These are phyloP conservation scores for Halichoerus grypus DNA, from an alignment of 2,113 vertebrate species.

Conservation along the genomic window DNA sequence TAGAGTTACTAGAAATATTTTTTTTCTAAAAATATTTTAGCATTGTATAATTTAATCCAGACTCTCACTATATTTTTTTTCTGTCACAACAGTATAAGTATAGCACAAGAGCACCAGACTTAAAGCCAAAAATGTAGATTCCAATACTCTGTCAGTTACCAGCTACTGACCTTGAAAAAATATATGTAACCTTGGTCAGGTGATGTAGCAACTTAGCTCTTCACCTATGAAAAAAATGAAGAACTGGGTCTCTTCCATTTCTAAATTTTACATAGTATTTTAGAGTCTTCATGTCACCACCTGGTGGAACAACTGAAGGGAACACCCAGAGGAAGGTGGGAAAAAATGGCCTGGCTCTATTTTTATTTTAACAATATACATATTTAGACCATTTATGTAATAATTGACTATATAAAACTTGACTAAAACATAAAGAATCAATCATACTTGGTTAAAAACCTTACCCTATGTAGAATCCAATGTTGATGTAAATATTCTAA, in stretches of 20 bases:
- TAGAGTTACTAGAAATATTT: background rate
- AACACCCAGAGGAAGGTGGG: background rate
- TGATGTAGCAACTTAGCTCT: slow-evolving; percentile 33
- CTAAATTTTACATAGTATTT: background rate
- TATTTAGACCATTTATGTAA: background rate
- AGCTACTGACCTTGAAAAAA: slow-evolving; percentile 20
- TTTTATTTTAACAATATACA: slow-evolving; percentile 31
- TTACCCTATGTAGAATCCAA: slow-evolving; percentile 98
- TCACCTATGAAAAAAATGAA: slow-evolving; percentile 26
- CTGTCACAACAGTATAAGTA: background rate
- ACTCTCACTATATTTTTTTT: background rate
- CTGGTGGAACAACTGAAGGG: background rate
- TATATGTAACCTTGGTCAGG: background rate
- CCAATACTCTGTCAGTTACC: background rate
- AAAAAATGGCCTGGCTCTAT: background rate
- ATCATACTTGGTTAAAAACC: slow-evolving; percentile 54
- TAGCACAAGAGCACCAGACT: background rate
- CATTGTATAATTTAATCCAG: background rate
- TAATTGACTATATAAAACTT: slow-evolving; percentile 12
- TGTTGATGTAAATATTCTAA: slow-evolving; percentile 97
- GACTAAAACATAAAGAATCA: background rate
- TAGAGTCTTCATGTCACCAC: background rate
- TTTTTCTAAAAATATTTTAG: slow-evolving; percentile 36
- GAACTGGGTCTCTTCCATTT: background rate
- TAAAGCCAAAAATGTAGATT: background rate